Evolutionary conservation across 2,888 invertebrate genomes (phyloP).

Genomic region (Drosophila meridiana): DNA sequence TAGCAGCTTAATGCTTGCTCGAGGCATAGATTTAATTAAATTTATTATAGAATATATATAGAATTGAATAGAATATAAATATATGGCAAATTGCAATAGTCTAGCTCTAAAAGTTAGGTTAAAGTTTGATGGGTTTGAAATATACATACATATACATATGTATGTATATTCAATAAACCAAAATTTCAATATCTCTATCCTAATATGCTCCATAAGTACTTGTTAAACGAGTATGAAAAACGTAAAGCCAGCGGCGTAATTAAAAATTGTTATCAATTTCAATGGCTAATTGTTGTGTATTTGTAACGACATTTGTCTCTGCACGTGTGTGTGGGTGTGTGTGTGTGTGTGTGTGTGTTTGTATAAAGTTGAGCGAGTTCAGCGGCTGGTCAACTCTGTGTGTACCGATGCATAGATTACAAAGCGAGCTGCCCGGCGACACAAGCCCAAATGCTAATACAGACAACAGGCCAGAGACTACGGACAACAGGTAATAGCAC

Average conservation of each 20-base stretch:
- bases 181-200: neutral
- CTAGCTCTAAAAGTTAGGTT: no score
- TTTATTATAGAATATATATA: no score
- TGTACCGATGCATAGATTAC: slow-evolving; percentile 26
- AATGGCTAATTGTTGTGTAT: slow-evolving; percentile 69
- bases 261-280: slow-evolving; percentile 70
- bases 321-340: slow-evolving; percentile 4
- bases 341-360: slow-evolving; percentile 10
- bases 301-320: slow-evolving; percentile 13
- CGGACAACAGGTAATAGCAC: neutral
- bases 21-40: no score
- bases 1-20: neutral
- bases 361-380: slow-evolving; percentile 28
- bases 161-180: no score
- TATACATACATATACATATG: no score
- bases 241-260: slow-evolving; percentile 59
- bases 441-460: slow-evolving; percentile 10
- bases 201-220: neutral
- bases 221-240: neutral
- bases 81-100: no score
- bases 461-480: slow-evolving; percentile 2
- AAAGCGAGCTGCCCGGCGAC: slow-evolving; percentile 12
- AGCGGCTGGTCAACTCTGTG: slow-evolving; percentile 36
- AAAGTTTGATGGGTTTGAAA: no score
- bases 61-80: no score